Evolutionary conservation across 2,113 vertebrate species (phyloP), one percentile per base, ranked within the genome.

Genomic region (Lepus americanus): DNA sequence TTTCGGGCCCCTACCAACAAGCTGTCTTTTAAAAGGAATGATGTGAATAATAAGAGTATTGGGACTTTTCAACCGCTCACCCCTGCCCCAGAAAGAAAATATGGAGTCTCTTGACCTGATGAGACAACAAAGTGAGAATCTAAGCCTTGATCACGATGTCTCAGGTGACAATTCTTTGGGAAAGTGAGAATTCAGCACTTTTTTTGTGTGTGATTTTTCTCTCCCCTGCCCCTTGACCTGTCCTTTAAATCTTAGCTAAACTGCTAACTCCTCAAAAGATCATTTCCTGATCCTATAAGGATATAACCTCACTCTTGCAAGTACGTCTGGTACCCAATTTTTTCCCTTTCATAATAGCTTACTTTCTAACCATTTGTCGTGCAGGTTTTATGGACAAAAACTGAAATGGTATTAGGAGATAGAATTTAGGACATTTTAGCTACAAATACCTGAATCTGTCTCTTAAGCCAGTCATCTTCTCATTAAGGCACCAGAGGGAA

Each of bases 171-270:
- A 5, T 53, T 66, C 79, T 36, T 73, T 74, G 67, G 25, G 9
- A 95, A 92, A 93, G 36, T 39, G 55, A 33, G 33, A 85, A 78
- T 85, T 77, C 53, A 49, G 4, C 31, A 51, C n/a, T 79, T 77
- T 79, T 79, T 77, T 44, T 59, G 44, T n/a, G 16, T 59, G 8
- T 49, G 83, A 31, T 36, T 80, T 79, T 77, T 92, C 39, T 36
- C 22, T 20, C 16, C 6, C 11, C 5, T 10, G 3, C 51, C 49
- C 67, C 36, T 69, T 67, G n/a, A 59, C 13, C 29, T 14, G 72
- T n/a, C 33, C n/a, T 92, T 96, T 59, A 83, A 72, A 8, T 85
- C 55, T 69, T 64, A 92, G 12, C 33, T 94, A 95, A 87, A 25
- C 19, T 90, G 36, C 25, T 85, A 81, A 66, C 61, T 89, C 39